Evolutionary conservation across 2,797 vertebrate species (phyloP), one percentile per base, ranked within the genome.

Genomic region (Neosilurus mollespiculum): DNA sequence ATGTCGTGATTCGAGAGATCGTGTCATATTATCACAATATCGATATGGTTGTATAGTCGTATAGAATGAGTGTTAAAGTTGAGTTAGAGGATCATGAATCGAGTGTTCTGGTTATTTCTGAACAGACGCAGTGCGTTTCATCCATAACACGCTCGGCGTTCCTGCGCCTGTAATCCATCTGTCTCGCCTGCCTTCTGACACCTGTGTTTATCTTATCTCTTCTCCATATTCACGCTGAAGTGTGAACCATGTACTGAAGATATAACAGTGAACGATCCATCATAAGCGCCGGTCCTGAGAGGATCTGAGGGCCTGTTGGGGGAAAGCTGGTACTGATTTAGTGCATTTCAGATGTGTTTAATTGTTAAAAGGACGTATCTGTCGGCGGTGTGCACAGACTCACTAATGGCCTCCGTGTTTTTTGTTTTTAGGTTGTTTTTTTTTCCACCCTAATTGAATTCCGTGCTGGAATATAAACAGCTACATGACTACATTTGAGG

Each of bases 401-500:
- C 61, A 80, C 70, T 76, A 80, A 80, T 76, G 62, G 62, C n/a
- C 12, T 30, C 14, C 2, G 51, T 59, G 54, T 0, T 9, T 24
- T 24, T 14, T 12, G 8, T 8, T 24, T 51, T 62, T n/a, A 43
- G 43, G 22, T 11, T 10, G 0, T 37, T 37, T 2, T 1, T 16
- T 71, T 26, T 76, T 71, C 62, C 56, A n/a, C 54, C 11, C 30
- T 76, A 76, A 86, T 86, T 78, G 34, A 84, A 73, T 78, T 84
- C 78, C 72, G 71, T 11, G 1, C 76, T 61, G 78, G 72, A 81
- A 72, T 37, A 58, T 65, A 83, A 81, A 84, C 82, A 78, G 58
- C 70, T 83, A 59, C 81, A 56, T 24, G 20, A 37, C 49, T 59
- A 51, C 43, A 34, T 83, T 34, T 34, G 65, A 83, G 71, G 11